Evolutionary conservation across 64 coral and sea anemone genomes (phyloP).

Genomic region (Exaiptasia diaphana): DNA sequence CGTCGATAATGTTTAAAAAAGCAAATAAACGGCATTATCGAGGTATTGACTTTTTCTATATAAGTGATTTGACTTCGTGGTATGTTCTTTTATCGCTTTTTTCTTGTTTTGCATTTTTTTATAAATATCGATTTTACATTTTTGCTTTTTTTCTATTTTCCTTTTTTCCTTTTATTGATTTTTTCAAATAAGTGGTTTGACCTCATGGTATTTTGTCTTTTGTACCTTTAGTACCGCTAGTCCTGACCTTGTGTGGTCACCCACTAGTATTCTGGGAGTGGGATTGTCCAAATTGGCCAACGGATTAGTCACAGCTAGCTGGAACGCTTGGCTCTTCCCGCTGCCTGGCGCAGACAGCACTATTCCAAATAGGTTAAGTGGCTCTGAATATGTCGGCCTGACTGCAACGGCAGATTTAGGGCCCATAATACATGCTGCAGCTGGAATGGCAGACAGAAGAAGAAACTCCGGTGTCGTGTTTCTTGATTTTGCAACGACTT

Average conservation of each 20-base stretch:
- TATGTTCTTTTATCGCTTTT: too few relatives aligned
- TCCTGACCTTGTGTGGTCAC: slow-evolving; percentile 2
- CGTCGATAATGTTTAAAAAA: too few relatives aligned
- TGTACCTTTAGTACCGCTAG: too few relatives aligned
- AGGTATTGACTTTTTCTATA: too few relatives aligned
- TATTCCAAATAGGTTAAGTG: not conserved
- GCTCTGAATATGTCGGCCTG: not conserved
- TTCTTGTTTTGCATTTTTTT: too few relatives aligned
- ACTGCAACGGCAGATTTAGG: not conserved
- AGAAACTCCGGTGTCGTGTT: slow-evolving; percentile 3
- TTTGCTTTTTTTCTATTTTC: too few relatives aligned
- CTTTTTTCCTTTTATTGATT: too few relatives aligned
- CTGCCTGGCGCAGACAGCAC: not conserved
- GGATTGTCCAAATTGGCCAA: not conserved
- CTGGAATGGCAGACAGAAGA: not conserved
- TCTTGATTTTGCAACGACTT: not conserved
- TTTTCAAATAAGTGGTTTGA: too few relatives aligned
- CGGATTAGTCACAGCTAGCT: not conserved
- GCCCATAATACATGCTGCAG: not conserved
- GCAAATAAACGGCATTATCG: too few relatives aligned
- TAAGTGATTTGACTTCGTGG: too few relatives aligned
- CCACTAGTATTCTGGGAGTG: not conserved
- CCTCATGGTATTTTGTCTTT: too few relatives aligned
- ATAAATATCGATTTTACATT: too few relatives aligned
- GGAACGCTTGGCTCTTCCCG: not conserved